A percentile compares a stretch with the other conserved stretches of the same genome.
Evolutionary conservation across 1,140 invertebrate species (phyloP).

Genomic region (Artemia franciscana): DNA sequence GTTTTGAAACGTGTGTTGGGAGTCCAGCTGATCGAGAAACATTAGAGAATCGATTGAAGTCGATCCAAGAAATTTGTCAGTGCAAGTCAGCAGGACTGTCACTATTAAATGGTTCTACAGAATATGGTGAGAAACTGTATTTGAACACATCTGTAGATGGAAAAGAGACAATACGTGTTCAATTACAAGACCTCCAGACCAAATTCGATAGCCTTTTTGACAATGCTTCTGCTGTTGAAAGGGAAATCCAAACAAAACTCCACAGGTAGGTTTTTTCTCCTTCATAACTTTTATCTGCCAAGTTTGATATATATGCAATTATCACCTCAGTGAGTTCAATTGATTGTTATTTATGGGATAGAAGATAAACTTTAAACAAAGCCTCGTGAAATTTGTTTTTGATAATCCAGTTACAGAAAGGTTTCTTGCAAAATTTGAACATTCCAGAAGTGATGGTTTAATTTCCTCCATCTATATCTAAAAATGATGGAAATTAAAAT

Average conservation of each 20-base stretch:
- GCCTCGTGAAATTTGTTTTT: no score
- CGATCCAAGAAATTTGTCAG: conserved; percentile 45
- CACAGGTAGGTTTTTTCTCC: conserved; percentile 18
- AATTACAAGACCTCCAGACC: conserved; percentile 56
- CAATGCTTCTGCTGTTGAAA: conserved; percentile 40
- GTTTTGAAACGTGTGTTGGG: conserved; percentile 25
- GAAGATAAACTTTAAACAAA: no score
- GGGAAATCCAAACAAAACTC: conserved; percentile 47
- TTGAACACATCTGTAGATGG: conserved; percentile 63
- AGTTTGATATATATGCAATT: no score
- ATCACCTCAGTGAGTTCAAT: no score
- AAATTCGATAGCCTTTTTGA: conserved; percentile 61
- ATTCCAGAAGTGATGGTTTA: no score
- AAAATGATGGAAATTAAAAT: no score
- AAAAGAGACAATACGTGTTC: conserved; percentile 54
- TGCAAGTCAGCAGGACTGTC: conserved; percentile 48
- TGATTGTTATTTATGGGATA: no score
- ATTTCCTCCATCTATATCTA: no score
- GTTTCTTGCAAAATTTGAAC: no score
- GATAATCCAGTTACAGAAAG: no score
- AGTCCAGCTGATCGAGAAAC: conserved; percentile 26
- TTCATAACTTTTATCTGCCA: no score
- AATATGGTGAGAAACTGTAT: conserved; percentile 69
- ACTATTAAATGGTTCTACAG: conserved; percentile 56
- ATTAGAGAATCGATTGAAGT: conserved; percentile 35